A percentile compares a stretch with the other conserved stretches of the same genome.
Evolutionary conservation across 2,113 vertebrate species (phyloP).

Genomic region (Lota lota): DNA sequence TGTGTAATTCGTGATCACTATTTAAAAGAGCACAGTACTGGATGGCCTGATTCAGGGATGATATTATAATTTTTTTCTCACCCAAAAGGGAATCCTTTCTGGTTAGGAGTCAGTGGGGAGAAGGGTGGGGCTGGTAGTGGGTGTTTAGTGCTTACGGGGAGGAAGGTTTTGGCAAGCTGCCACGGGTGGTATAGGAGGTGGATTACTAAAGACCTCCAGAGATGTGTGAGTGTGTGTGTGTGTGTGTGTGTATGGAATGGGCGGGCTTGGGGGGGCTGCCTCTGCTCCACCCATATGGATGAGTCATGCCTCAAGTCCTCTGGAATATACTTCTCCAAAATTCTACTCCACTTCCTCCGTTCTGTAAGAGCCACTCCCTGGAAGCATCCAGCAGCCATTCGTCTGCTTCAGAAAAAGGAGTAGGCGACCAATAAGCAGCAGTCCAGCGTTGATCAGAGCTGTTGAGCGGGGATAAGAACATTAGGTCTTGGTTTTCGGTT

Average conservation of each 20-base stretch:
- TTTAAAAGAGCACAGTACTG: conserved; percentile 16
- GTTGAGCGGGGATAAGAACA: conserved; percentile 17
- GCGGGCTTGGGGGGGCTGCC: neutral
- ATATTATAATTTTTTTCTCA: conserved; percentile 20
- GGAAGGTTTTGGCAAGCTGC: conserved; percentile 40
- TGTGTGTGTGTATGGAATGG: neutral
- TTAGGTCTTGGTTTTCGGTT: conserved; percentile 14
- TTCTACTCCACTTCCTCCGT: conserved; percentile 13
- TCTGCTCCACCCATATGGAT: conserved; percentile 25
- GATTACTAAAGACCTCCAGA: conserved; percentile 24
- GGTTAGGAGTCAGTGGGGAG: conserved; percentile 23
- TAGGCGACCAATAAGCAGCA: conserved; percentile 16
- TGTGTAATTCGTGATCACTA: conserved; percentile 19
- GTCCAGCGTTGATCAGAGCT: neutral
- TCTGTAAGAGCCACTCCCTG: conserved; percentile 51
- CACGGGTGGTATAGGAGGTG: conserved; percentile 16
- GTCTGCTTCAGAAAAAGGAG: conserved; percentile 14
- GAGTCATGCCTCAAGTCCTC: conserved; percentile 52
- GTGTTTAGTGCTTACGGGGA: conserved; percentile 24
- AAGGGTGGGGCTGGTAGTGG: conserved; percentile 44
- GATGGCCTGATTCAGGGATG: neutral
- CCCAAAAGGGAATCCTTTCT: conserved; percentile 41
- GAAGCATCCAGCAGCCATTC: conserved; percentile 25
- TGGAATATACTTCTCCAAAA: conserved; percentile 20
- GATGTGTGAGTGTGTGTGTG: neutral